These are phyloP conservation scores for Pseudorectes ferrugineus DNA, from an alignment of 2,113 vertebrate genomes.

Conservation along the genomic window DNA sequence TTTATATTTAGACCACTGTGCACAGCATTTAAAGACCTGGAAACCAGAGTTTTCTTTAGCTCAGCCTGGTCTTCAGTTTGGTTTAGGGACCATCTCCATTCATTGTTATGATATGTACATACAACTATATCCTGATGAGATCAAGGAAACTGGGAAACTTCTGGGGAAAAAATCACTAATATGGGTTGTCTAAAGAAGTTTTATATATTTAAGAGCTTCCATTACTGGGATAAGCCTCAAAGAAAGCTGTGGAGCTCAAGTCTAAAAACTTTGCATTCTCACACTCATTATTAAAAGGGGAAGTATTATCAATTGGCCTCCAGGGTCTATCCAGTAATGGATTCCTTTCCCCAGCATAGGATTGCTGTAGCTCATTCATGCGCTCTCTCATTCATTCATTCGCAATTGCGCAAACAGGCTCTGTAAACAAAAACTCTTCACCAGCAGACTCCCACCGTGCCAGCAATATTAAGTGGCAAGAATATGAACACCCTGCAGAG, in stretches of 20 bases:
- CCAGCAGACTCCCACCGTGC: background rate
- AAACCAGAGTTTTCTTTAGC: background rate
- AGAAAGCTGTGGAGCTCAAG: background rate
- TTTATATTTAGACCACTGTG: background rate
- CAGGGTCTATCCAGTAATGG: background rate
- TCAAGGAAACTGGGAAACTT: background rate
- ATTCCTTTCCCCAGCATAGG: background rate
- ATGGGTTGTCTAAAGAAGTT: background rate
- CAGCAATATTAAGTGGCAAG: background rate
- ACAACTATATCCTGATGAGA: background rate
- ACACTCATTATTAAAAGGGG: background rate
- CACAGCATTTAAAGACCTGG: background rate
- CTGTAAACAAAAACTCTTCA: constrained; percentile 37
- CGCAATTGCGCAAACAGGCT: background rate
- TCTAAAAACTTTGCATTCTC: background rate
- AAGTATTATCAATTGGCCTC: background rate
- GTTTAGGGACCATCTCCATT: background rate
- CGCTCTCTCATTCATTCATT: background rate
- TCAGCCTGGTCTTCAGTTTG: background rate
- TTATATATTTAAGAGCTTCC: background rate
- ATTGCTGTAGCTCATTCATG: constrained; percentile 6
- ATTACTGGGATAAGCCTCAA: background rate
- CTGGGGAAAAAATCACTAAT: background rate
- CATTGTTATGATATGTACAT: background rate
- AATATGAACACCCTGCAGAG: constrained; percentile 19